phyloP scores from a whole-genome alignment of 2,888 invertebrate species.

The Noctua pronuba region DNA sequence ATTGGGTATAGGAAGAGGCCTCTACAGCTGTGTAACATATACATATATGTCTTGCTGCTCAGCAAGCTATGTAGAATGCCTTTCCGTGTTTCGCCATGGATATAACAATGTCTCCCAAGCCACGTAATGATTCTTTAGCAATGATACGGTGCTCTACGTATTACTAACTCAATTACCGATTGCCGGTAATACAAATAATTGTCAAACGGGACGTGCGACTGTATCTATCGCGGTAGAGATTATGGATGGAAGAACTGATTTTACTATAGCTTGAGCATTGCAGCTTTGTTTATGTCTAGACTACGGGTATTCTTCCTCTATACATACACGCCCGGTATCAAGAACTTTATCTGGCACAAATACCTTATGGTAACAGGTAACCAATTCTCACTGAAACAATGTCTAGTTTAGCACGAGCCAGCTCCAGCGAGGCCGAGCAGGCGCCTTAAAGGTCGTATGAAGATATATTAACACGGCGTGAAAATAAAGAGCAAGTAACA shows the following conservation, averaged over 20 bases:
- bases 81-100: background rate
- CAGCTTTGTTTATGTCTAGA: background rate
- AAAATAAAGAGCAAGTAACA: conserved; percentile 79
- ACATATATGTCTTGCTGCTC: too few species aligned
- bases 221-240: conserved; percentile 33
- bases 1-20: background rate
- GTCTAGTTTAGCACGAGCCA: conserved; percentile 55
- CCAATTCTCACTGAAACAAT: conserved; percentile 60
- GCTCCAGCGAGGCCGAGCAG: conserved; percentile 9
- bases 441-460: conserved; percentile 60
- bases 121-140: conserved; percentile 14
- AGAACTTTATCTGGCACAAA: conserved; percentile 30
- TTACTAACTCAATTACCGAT: conserved; percentile 72
- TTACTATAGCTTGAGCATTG: background rate
- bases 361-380: conserved; percentile 30
- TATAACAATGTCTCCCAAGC: conserved; percentile 12
- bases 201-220: conserved; percentile 57
- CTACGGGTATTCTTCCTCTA: background rate
- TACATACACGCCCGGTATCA: background rate
- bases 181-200: conserved; percentile 74
- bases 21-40: background rate
- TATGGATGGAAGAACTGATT: conserved; percentile 12
- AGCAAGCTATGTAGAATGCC: background rate
- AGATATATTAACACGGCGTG: conserved; percentile 77
- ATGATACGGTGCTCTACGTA: conserved; percentile 21